Base-by-base conservation (phyloP, 1,140 invertebrate species). In the Orius insidiosus region DNA sequence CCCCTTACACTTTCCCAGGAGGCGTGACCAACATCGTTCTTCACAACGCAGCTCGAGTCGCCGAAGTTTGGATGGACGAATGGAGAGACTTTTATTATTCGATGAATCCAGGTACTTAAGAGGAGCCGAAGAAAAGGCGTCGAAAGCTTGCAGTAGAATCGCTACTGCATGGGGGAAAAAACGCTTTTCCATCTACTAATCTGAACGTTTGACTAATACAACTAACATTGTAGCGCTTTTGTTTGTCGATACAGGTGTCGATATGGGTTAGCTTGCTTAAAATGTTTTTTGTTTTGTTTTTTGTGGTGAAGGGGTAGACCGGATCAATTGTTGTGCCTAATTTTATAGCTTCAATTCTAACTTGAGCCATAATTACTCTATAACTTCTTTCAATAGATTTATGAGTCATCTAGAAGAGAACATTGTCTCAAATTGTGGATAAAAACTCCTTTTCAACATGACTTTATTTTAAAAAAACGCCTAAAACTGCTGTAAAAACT, bases 31-130 rank as follows among this genome's bases (percentile, higher is more conserved):
- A 87, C 65, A 86, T 94, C 64, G 87, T 98, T 58, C 81, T 97
- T 60, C 89, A 95, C 68, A 96, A 96, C 71, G 87, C 89, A 56
- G 89, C 87, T 39, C 75, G 92, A 56, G 83, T 95, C 54, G 90
- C 90, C 57, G 88, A 93, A 71, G 93, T 96, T 59, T 96, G 92
- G 93, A 84, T 97, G 83, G 92, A 96, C 75, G 85, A 94, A 68
- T 96, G 90, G 88, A 81, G 85, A 67, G 81, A 93, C 68, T 95
- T 95, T 76, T 96, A 94, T 79, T 95, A 90, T 77, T 81, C 85
- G 66, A 93, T 94, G 78, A 94, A 90, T 67, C 86, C 89, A 87
- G 87, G 88, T 94, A 81, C 45, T 24, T 24, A 24, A 24, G 24
- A 24, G 7, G 24, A 24, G 7, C 24, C 13, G 5, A 41, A 18